phyloP scores from a whole-genome alignment of 2,888 invertebrate species.

The Phyllotreta striolata region DNA sequence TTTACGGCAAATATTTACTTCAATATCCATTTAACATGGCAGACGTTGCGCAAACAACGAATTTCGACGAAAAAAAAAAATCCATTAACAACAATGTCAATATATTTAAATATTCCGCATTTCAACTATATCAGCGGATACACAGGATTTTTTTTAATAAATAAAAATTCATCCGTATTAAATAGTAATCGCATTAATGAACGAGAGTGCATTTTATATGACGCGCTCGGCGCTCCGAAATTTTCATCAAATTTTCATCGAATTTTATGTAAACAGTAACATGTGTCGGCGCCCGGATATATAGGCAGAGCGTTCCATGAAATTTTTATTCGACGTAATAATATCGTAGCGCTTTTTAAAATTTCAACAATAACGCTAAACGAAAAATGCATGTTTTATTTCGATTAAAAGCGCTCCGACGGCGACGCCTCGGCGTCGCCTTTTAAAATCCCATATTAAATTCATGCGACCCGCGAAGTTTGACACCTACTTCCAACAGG shows the following conservation, averaged over 20 bases:
- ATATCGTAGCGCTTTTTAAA: neutral
- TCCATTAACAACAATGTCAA: constrained; percentile 32
- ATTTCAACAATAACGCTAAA: constrained; percentile 1
- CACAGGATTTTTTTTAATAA: constrained; percentile 2
- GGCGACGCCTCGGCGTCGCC: too few relatives aligned
- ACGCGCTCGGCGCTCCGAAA: neutral
- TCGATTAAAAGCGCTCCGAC: too few relatives aligned
- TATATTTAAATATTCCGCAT: constrained; percentile 14
- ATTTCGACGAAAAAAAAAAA: constrained; percentile 28
- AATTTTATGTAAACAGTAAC: constrained; percentile 12
- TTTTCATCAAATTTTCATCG: constrained; percentile 8
- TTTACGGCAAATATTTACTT: constrained; percentile 34
- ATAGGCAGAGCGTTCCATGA: neutral
- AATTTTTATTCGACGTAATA: constrained; percentile 5
- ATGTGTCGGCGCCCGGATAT: constrained; percentile 6
- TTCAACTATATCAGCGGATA: constrained; percentile 16
- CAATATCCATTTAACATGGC: constrained; percentile 35
- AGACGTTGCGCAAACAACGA: constrained; percentile 28
- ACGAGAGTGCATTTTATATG: constrained; percentile 4
- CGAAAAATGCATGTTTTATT: too few relatives aligned
- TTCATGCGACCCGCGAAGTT: too few relatives aligned
- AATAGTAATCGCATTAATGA: constrained; percentile 18
- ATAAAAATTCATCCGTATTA: constrained; percentile 16
- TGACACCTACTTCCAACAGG: too few relatives aligned
- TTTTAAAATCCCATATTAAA: too few relatives aligned